These are phyloP conservation scores for Tachysurus vachellii DNA, from an alignment of 2,113 vertebrate genomes.

Conservation along the genomic window DNA sequence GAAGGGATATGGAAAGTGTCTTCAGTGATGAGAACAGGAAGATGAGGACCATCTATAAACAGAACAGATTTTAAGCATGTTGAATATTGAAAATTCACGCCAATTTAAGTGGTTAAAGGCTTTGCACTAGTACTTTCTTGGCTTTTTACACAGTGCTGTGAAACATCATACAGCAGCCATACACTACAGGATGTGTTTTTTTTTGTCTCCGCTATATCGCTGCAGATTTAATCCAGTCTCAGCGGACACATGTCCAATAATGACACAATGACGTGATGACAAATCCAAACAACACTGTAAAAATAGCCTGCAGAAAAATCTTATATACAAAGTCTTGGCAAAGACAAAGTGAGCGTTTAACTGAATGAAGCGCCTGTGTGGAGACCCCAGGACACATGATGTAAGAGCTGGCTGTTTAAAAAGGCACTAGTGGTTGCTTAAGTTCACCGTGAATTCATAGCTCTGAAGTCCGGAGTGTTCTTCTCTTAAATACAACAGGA, in stretches of 20 bases:
- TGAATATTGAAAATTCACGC: not conserved
- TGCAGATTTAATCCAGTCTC: not conserved
- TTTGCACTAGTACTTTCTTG: not conserved
- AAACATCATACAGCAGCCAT: not conserved
- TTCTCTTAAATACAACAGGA: not conserved
- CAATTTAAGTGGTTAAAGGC: slow-evolving; percentile 29
- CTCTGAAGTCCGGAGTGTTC: not conserved
- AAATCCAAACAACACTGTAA: not conserved
- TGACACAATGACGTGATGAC: slow-evolving; percentile 19
- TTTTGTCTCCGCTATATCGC: not conserved
- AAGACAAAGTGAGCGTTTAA: not conserved
- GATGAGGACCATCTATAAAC: slow-evolving; percentile 47
- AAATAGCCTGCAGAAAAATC: slow-evolving; percentile 12
- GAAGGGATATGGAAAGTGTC: not conserved
- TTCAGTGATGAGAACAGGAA: slow-evolving; percentile 28
- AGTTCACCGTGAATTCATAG: not conserved
- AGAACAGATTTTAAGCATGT: slow-evolving; percentile 6
- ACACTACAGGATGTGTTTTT: not conserved
- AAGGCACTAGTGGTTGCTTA: not conserved
- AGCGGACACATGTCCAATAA: slow-evolving; percentile 25
- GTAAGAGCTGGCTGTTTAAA: slow-evolving; percentile 5
- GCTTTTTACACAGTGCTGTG: not conserved
- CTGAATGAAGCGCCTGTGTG: not conserved
- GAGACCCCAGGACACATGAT: not conserved
- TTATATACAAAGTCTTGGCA: slow-evolving; percentile 17